Base-by-base conservation (phyloP, 2,888 invertebrate genomes). In the Pomacea canaliculata region DNA sequence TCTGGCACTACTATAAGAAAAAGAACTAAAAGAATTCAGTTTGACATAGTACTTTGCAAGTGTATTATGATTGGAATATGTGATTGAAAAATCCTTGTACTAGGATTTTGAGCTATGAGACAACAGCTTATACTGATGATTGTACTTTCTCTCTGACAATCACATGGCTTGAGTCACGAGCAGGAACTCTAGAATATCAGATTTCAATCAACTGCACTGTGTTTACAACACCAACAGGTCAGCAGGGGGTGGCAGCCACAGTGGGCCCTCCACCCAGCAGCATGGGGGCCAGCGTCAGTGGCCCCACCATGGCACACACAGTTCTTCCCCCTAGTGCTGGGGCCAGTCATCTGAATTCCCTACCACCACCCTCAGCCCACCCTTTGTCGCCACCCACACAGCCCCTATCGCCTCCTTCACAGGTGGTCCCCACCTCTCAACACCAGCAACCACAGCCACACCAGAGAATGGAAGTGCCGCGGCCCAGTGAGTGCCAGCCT, bases 401-500 rank as follows among this genome's bases (percentile, higher is more conserved):
- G 56, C 75, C 79, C 8, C 60, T 76, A 67, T 71, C 79, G n/a
- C 73, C 76, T 71, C 62, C 68, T 62, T 66, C 70, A 37, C 79
- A 77, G 48, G 71, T 51, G 67, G 71, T 71, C 19, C 75, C 77
- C 46, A 48, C 63, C 63, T 59, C 60, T 51, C 71, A 65, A 10
- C 72, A 72, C 48, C 72, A 72, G 51, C 72, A 73, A 56, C 73
- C 67, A 12, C 73, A 73, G 37, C 66, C 46, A 10, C 73, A 73
- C 13, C 67, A 73, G 73, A 48, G 76, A 37, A 71, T 77, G 68
- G 80, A 78, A 23, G 48, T 80, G 67, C 68, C 79, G 23, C 79
- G 77, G 7, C 79, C 76, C 71, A 79, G 79, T 79, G 79, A 79
- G 79, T 79, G 70, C 56, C 70, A 65, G 65, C 71, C 59, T 56